phyloP scores from a whole-genome alignment of 2,113 vertebrate genomes.

The Rattus rattus region DNA sequence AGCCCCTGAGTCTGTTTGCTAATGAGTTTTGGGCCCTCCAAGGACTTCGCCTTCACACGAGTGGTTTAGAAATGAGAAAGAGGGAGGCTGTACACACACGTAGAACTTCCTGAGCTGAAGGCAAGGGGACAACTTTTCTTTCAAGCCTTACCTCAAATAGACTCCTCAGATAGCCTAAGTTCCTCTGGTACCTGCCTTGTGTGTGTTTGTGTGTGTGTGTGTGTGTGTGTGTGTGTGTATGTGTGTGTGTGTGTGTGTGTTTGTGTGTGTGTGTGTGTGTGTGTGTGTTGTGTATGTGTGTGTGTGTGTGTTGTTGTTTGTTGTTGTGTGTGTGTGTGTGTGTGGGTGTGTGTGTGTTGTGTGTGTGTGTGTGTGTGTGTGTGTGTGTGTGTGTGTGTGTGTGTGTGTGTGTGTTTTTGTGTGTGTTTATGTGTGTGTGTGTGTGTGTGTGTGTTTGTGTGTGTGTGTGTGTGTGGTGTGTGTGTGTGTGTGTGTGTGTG shows the following conservation, averaged over 20 bases:
- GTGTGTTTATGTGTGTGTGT: too few species aligned
- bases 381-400: too few species aligned
- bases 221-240: too few species aligned
- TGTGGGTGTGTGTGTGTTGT: too few species aligned
- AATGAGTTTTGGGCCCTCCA: not conserved
- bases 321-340: not conserved
- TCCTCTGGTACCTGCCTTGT: not conserved
- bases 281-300: too few species aligned
- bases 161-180: not conserved
- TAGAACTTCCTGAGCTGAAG: too few species aligned
- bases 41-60: not conserved
- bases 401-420: not conserved
- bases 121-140: not conserved
- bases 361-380: too few species aligned
- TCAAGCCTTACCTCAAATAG: not conserved
- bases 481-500: not conserved
- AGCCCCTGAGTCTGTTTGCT: not conserved
- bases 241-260: too few species aligned
- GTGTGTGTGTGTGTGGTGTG: not conserved
- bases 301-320: not conserved
- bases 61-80: not conserved
- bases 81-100: not conserved
- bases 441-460: too few species aligned
- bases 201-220: not conserved
- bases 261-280: too few species aligned